These are phyloP conservation scores for Theristicus caerulescens DNA, from an alignment of 2,113 vertebrate genomes.

Conservation along the genomic window DNA sequence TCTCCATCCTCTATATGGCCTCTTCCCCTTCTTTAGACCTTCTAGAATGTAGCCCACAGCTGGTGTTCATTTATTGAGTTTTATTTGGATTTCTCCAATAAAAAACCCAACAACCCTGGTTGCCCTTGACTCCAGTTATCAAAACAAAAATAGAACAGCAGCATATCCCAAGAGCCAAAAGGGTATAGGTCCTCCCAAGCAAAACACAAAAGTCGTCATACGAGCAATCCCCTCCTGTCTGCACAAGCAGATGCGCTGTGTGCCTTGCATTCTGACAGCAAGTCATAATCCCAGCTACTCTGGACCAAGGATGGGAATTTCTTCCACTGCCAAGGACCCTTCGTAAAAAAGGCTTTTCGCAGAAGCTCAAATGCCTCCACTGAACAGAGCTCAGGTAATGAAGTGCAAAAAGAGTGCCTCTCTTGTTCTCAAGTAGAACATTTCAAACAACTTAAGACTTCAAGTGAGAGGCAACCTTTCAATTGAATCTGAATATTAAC, in stretches of 20 bases:
- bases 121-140: slow-evolving; percentile 40
- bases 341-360: neutral
- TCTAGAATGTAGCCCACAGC: neutral
- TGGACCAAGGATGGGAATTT: neutral
- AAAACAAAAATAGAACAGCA: slow-evolving; percentile 43
- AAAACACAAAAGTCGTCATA: neutral
- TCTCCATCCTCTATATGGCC: neutral
- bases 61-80: slow-evolving; percentile 22
- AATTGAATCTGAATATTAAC: neutral
- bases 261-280: neutral
- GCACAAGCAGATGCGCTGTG: neutral
- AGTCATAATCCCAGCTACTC: neutral
- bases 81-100: slow-evolving; percentile 12
- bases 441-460: neutral
- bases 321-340: neutral
- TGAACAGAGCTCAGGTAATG: neutral
- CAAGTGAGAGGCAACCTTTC: neutral
- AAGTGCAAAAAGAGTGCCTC: neutral
- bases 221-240: neutral
- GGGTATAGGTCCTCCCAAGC: neutral
- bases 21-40: slow-evolving; percentile 7
- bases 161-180: neutral
- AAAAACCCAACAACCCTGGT: neutral
- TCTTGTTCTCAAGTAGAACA: neutral
- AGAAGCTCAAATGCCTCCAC: neutral